These are phyloP conservation scores for Endomychus coccineus DNA, from an alignment of 2,888 invertebrate species.

Conservation along the genomic window DNA sequence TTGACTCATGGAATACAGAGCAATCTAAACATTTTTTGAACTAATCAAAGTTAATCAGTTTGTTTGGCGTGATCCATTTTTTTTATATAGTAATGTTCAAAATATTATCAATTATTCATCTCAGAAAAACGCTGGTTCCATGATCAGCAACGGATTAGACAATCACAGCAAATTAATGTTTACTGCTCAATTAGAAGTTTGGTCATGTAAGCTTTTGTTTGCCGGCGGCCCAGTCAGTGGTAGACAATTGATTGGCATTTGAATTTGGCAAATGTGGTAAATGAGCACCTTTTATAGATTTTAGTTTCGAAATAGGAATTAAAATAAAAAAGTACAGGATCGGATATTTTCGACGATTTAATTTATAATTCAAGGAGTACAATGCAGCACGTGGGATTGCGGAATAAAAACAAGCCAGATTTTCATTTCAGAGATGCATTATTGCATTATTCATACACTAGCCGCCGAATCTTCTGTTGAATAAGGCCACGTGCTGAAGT, in stretches of 20 bases:
- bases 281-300: constrained; percentile 36
- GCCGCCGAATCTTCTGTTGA: constrained; percentile 25
- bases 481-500: constrained; percentile 31
- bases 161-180: no score
- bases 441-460: constrained; percentile 36
- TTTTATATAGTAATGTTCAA: no score
- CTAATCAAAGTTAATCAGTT: no score
- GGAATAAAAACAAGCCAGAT: constrained; percentile 30
- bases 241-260: constrained; percentile 37
- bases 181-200: no score
- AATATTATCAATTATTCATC: no score
- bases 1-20: no score
- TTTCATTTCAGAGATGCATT: constrained; percentile 33
- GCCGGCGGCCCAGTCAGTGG: no score
- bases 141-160: no score
- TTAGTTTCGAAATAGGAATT: constrained; percentile 30
- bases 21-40: no score
- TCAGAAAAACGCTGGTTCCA: no score
- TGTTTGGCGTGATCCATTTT: no score
- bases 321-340: constrained; percentile 24
- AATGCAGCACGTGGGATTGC: constrained; percentile 24
- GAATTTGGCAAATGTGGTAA: constrained; percentile 36
- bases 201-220: no score
- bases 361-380: constrained; percentile 25
- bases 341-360: constrained; percentile 25